Evolutionary conservation across 2,888 invertebrate species (phyloP), one percentile per base, ranked within the genome.

Genomic region (Exephanes ischioxanthus): DNA sequence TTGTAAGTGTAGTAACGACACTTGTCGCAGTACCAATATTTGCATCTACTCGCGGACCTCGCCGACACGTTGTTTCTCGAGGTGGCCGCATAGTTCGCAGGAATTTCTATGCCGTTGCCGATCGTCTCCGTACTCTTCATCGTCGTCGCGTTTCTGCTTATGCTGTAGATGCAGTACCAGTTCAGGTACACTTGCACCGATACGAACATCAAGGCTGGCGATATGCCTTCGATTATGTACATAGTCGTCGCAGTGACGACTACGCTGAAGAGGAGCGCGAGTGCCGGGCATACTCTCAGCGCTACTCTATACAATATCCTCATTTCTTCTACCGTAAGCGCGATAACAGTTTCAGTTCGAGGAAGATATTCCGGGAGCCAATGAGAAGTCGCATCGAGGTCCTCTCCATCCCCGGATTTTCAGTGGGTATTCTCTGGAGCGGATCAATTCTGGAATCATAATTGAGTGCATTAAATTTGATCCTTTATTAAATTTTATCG

Each of bases 11-110:
- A 92, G 48, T 67, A 86, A 2, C 86, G 76, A 53, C 92, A 92
- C 67, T 89, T 91, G 37, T 89, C 91, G 41, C 92, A 92, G 53
- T 92, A 92, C 92, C 93, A 92, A 48, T 89, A 92, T 77, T 88
- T 92, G 14, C 85, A 67, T 72, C 83, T 72, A 53, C 53, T 48
- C 9, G 71, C 45, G 22, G 70, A 37, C 16, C 26, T 22, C 0
- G 26, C 22, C 5, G 55, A 3, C 19, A 58, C 30, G 16, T 68
- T n/a, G 41, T 78, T 78, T 61, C 45, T 81, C 3, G 30, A 19
- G 26, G 48, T 61, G 9, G 19, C 48, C 2, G 26, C 45, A 0
- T 51, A 26, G 19, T 68, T 68, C 4, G 87, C 85, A 1, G 81
- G 73, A 71, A 87, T 86, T 6, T 72, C 66, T 0, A 61, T 80